These are phyloP conservation scores for Tenthredo mesomela DNA, from an alignment of 2,888 invertebrate genomes.

Conservation along the genomic window DNA sequence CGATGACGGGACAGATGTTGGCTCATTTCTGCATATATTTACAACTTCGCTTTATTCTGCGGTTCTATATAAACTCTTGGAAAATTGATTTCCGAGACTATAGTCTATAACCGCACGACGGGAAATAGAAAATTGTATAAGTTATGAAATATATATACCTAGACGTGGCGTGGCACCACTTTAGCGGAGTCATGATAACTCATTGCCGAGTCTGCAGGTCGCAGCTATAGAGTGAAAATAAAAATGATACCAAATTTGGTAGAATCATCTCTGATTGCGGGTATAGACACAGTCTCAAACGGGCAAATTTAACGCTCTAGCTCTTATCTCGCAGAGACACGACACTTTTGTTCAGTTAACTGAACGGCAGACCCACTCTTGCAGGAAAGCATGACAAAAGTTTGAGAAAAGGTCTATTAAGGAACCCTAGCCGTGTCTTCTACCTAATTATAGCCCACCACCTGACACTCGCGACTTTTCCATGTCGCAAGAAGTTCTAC, in stretches of 20 bases:
- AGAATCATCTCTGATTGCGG: neutral
- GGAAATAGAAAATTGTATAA: constrained; percentile 4
- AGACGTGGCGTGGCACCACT: neutral
- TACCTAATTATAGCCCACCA: constrained; percentile 37
- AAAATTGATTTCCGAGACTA: neutral
- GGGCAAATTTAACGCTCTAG: constrained; percentile 7
- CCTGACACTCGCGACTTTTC: constrained; percentile 47
- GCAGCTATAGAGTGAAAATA: neutral
- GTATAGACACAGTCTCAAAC: constrained; percentile 4
- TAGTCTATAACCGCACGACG: neutral
- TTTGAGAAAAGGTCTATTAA: constrained; percentile 41
- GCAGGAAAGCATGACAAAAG: constrained; percentile 13
- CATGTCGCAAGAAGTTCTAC: constrained; percentile 36
- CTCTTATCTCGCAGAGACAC: constrained; percentile 29
- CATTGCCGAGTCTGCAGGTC: neutral
- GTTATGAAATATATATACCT: neutral
- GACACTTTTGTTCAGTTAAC: constrained; percentile 26
- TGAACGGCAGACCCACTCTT: neutral
- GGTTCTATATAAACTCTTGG: constrained; percentile 5
- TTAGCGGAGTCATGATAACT: neutral
- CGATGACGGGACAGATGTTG: neutral
- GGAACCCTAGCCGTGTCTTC: constrained; percentile 27
- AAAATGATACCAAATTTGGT: neutral
- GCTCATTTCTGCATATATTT: neutral
- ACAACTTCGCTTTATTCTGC: neutral